Evolutionary conservation across 2,888 invertebrate genomes (phyloP).

Genomic region (Rhyacophila evoluta): DNA sequence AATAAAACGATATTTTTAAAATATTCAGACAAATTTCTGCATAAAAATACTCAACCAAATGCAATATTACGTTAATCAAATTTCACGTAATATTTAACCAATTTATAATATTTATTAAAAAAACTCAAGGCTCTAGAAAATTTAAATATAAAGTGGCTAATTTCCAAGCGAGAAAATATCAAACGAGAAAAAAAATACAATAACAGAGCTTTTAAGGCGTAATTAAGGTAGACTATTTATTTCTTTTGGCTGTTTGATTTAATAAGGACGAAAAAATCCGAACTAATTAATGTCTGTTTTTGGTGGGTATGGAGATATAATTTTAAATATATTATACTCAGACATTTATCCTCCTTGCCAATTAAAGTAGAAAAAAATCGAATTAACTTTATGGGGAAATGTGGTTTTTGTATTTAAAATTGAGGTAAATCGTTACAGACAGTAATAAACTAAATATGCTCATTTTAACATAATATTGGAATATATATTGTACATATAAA

Average conservation of each 20-base stretch:
- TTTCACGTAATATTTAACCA: too few species aligned
- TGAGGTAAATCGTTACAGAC: too few species aligned
- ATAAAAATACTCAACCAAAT: too few species aligned
- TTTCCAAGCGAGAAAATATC: background rate
- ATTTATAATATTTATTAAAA: too few species aligned
- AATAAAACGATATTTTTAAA: too few species aligned
- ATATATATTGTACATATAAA: too few species aligned
- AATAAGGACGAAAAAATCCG: background rate
- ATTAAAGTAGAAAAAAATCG: background rate
- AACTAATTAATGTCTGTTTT: background rate
- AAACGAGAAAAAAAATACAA: background rate
- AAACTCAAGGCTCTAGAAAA: too few species aligned
- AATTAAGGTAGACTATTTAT: background rate
- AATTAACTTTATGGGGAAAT: background rate
- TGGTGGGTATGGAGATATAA: background rate
- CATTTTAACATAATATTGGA: too few species aligned
- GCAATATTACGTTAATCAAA: too few species aligned
- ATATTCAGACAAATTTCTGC: too few species aligned
- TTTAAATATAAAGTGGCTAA: conserved; percentile 20
- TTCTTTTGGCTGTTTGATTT: background rate
- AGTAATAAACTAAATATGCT: too few species aligned
- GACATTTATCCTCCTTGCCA: background rate
- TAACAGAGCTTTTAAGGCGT: background rate
- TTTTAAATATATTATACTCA: background rate
- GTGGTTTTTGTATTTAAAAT: background rate